These are phyloP conservation scores for Helleia helle DNA, from an alignment of 2,888 invertebrate species.

Conservation along the genomic window DNA sequence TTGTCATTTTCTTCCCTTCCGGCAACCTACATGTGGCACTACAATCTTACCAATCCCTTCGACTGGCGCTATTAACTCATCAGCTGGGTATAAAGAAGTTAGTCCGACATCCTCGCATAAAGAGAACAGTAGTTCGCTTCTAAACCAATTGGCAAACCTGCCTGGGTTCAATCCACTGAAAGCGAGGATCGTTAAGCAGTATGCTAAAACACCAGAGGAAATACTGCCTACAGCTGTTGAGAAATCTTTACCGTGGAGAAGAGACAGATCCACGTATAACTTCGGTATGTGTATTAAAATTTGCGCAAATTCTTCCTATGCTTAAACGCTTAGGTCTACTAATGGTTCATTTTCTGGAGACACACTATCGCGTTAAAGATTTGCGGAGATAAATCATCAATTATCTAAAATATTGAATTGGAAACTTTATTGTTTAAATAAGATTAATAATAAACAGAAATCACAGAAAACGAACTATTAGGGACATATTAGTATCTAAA, in stretches of 20 bases:
- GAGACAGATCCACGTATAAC: conserved; percentile 81
- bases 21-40: conserved; percentile 68
- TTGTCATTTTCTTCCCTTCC: conserved; percentile 71
- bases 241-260: conserved; percentile 89
- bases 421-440: too few relatives aligned
- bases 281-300: conserved; percentile 75
- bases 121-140: conserved; percentile 80
- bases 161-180: conserved; percentile 80
- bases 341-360: background rate
- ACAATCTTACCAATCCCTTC: conserved; percentile 54
- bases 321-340: conserved; percentile 9
- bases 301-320: conserved; percentile 12
- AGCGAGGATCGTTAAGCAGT: conserved; percentile 80
- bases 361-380: too few relatives aligned
- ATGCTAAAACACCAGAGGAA: conserved; percentile 76
- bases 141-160: conserved; percentile 79
- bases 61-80: conserved; percentile 47
- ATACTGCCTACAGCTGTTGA: conserved; percentile 84
- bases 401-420: too few relatives aligned
- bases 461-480: too few relatives aligned
- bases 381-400: too few relatives aligned
- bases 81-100: conserved; percentile 69
- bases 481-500: too few relatives aligned
- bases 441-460: too few relatives aligned
- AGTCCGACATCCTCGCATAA: conserved; percentile 73